phyloP scores from a whole-genome alignment of 2,888 invertebrate genomes.

The Spisula solida region DNA sequence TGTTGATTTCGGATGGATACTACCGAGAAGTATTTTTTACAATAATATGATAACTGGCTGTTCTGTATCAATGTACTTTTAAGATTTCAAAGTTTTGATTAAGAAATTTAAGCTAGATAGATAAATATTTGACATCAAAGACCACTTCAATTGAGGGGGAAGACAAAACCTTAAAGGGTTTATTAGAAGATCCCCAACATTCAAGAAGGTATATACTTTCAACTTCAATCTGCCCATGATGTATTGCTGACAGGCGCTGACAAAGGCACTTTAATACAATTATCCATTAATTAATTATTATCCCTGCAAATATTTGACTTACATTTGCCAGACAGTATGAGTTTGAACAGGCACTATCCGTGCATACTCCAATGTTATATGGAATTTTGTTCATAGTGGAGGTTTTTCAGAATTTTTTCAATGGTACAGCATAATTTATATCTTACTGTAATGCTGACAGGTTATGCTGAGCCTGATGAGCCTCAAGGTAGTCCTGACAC shows the following conservation, averaged over 20 bases:
- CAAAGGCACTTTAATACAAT: neutral
- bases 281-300: neutral
- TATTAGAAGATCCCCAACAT: too few relatives aligned
- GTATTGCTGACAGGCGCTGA: neutral
- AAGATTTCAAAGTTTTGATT: too few relatives aligned
- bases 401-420: neutral
- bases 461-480: neutral
- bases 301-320: neutral
- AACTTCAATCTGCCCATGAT: too few relatives aligned
- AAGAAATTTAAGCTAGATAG: too few relatives aligned
- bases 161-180: too few relatives aligned
- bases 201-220: too few relatives aligned
- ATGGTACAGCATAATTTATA: neutral
- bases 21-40: neutral
- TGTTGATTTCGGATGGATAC: neutral
- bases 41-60: neutral
- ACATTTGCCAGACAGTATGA: neutral
- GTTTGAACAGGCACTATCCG: too few relatives aligned
- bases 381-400: too few relatives aligned
- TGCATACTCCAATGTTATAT: too few relatives aligned
- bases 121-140: too few relatives aligned
- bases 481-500: conserved; percentile 5
- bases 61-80: neutral
- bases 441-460: neutral
- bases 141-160: too few relatives aligned